Evolutionary conservation across 2,888 invertebrate species (phyloP).

Genomic region (Euplexia lucipara): DNA sequence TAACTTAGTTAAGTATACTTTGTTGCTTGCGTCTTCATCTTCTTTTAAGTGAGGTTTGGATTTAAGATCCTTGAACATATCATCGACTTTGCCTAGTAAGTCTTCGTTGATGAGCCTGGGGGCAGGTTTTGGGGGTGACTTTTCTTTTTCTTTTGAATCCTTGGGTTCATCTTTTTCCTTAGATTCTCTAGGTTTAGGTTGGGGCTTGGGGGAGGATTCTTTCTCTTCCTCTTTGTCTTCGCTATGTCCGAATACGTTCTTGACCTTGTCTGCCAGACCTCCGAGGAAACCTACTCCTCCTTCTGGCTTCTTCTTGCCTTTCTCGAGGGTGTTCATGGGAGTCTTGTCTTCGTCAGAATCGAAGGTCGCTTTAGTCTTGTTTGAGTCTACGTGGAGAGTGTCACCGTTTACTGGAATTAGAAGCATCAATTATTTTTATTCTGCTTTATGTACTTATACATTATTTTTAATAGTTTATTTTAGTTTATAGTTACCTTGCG

Average conservation of each 20-base stretch:
- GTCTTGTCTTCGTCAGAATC: conserved; percentile 91
- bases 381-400: conserved; percentile 82
- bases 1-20: conserved; percentile 84
- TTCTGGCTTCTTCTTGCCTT: conserved; percentile 87
- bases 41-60: conserved; percentile 79
- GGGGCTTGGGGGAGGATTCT: conserved; percentile 79
- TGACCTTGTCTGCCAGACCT: conserved; percentile 84
- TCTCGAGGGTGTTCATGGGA: conserved; percentile 89
- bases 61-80: conserved; percentile 87
- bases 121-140: conserved; percentile 84
- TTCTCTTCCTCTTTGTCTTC: conserved; percentile 82
- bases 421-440: conserved; percentile 2
- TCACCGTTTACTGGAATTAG: conserved; percentile 84
- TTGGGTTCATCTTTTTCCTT: conserved; percentile 61
- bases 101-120: conserved; percentile 88
- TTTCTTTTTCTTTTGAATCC: conserved; percentile 75
- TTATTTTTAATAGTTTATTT: neutral
- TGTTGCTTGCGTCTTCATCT: conserved; percentile 79
- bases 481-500: conserved; percentile 75
- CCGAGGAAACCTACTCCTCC: conserved; percentile 80
- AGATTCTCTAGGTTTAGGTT: conserved; percentile 77
- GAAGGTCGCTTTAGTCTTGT: conserved; percentile 90
- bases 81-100: conserved; percentile 87
- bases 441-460: neutral
- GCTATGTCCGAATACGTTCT: conserved; percentile 84